Conservation (phyloP, 2,888 invertebrate genomes). For the Agrochola circellaris region DNA sequence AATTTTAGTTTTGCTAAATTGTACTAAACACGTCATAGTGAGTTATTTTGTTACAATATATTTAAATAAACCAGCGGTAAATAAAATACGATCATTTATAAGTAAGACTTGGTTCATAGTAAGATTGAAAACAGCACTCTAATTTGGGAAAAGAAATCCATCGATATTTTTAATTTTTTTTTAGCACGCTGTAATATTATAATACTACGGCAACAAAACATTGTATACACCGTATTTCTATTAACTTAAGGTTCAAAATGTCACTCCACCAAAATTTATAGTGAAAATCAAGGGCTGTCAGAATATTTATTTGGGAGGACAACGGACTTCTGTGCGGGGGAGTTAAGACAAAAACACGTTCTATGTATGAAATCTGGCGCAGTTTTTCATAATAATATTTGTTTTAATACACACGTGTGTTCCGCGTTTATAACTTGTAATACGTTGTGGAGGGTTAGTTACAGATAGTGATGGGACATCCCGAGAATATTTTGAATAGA, state of each 20-base stretch:
- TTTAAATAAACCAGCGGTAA: neutral
- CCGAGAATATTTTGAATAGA: neutral
- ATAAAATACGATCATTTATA: slow-evolving; percentile 2
- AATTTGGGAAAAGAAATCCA: neutral
- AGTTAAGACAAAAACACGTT: slow-evolving; percentile 69
- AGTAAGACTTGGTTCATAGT: neutral
- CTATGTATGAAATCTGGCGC: slow-evolving; percentile 73
- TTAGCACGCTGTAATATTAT: slow-evolving; percentile 6
- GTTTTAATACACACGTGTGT: slow-evolving; percentile 68
- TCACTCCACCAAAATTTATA: neutral
- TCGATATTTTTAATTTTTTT: neutral
- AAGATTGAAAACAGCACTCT: neutral
- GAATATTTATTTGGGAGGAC: slow-evolving; percentile 69
- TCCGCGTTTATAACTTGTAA: slow-evolving; percentile 18
- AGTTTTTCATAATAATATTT: slow-evolving; percentile 52
- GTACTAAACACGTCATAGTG: neutral
- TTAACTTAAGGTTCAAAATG: slow-evolving; percentile 10
- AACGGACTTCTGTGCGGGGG: slow-evolving; percentile 75
- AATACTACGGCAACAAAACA: neutral
- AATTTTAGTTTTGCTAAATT: neutral
- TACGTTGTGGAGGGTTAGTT: slow-evolving; percentile 50
- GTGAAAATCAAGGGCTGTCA: slow-evolving; percentile 17
- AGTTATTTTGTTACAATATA: neutral
- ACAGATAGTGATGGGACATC: slow-evolving; percentile 21
- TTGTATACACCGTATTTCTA: neutral